Percentiles rank a stretch among this genome's conserved stretches.
These are phyloP conservation scores for Orthonychiurus folsomi DNA, from an alignment of 2,888 invertebrate genomes.

Conservation along the genomic window DNA sequence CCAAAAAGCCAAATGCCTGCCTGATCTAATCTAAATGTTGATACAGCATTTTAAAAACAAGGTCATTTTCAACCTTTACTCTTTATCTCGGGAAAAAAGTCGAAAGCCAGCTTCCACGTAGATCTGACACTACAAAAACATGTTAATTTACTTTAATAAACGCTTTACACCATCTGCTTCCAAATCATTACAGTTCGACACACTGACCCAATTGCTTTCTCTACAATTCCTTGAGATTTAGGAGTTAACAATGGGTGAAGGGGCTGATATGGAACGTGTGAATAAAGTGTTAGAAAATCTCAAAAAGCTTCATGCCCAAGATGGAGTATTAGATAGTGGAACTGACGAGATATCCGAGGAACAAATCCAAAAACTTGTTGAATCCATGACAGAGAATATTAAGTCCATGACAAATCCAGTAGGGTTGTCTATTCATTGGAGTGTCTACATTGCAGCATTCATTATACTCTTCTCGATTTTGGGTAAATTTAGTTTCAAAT, in stretches of 20 bases:
- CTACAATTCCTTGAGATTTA: not conserved
- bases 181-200: not conserved
- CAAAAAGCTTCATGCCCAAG: not conserved
- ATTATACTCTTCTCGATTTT: constrained; percentile 27
- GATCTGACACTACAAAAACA: not conserved
- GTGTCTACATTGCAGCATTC: constrained; percentile 27
- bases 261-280: not conserved
- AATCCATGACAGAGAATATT: not conserved
- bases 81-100: not conserved
- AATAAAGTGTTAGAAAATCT: not conserved
- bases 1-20: too few relatives aligned
- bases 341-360: not conserved
- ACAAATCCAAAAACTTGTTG: constrained; percentile 10
- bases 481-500: constrained; percentile 33
- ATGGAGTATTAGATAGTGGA: not conserved
- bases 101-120: not conserved
- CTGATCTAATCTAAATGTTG: too few relatives aligned
- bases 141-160: not conserved
- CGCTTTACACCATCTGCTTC: not conserved
- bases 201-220: not conserved
- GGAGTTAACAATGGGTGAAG: not conserved
- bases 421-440: constrained; percentile 30
- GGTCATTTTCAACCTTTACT: not conserved
- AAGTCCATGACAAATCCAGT: constrained; percentile 4
- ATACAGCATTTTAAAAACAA: too few relatives aligned